phyloP scores from a whole-genome alignment of 2,888 invertebrate species.

The Phortica okadai region DNA sequence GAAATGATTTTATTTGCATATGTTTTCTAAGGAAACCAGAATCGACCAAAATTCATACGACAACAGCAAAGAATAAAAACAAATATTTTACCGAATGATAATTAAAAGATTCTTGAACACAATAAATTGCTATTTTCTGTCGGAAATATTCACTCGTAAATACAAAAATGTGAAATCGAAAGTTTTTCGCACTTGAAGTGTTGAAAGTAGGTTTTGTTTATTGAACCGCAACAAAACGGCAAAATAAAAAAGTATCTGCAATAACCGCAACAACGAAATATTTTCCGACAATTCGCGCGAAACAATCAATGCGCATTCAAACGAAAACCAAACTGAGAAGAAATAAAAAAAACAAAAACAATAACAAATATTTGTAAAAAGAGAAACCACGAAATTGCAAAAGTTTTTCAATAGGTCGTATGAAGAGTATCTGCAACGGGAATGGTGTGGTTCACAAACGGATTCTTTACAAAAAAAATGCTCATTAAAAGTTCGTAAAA shows the following conservation, averaged over 20 bases:
- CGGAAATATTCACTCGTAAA: neutral
- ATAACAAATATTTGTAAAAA: no score
- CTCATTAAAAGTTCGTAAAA: neutral
- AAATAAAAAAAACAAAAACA: neutral
- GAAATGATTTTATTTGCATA: no score
- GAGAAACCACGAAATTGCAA: neutral
- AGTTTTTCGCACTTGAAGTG: neutral
- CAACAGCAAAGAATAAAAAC: no score
- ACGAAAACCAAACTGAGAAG: no score
- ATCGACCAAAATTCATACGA: no score
- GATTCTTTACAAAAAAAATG: neutral
- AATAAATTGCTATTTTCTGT: no score
- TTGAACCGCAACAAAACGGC: neutral
- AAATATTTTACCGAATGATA: no score
- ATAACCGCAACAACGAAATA: neutral
- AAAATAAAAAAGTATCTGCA: neutral
- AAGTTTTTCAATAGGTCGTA: neutral
- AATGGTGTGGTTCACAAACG: no score
- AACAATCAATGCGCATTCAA: constrained; percentile 6
- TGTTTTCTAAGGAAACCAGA: no score
- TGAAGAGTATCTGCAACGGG: neutral
- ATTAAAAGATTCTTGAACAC: no score
- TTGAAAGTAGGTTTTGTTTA: constrained; percentile 10
- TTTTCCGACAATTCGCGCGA: neutral
- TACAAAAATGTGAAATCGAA: constrained; percentile 1